Conservation (phyloP, 2,888 invertebrate genomes). For the Megamerina dolium region DNA sequence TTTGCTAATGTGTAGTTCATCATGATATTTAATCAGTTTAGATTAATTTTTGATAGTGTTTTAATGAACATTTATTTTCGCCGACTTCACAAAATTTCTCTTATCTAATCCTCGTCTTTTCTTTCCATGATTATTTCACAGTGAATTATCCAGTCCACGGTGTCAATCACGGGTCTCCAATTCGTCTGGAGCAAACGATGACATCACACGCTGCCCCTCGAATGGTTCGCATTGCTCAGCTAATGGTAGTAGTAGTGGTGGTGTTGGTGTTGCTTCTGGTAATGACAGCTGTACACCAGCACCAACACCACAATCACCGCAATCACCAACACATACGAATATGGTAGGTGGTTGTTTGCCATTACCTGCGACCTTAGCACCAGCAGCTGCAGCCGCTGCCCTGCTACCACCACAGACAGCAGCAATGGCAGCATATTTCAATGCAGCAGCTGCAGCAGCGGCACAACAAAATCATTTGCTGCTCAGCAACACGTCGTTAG, state of each 20-base stretch:
- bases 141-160: conserved; percentile 69
- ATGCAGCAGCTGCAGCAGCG: conserved; percentile 63
- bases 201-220: conserved; percentile 70
- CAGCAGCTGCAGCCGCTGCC: conserved; percentile 58
- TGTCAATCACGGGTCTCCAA: conserved; percentile 78
- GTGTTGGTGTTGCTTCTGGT: no score
- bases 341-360: conserved; percentile 54
- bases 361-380: conserved; percentile 62
- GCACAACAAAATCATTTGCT: conserved; percentile 69
- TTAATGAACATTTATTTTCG: no score
- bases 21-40: no score
- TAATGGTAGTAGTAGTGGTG: conserved; percentile 42
- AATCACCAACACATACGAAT: conserved; percentile 53
- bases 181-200: conserved; percentile 51
- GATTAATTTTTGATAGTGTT: no score
- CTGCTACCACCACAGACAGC: conserved; percentile 73
- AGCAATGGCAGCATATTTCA: conserved; percentile 74
- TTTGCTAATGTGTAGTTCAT: no score
- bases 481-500: conserved; percentile 69
- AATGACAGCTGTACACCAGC: conserved; percentile 44
- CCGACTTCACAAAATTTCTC: no score
- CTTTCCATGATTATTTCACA: conserved; percentile 48
- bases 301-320: conserved; percentile 53
- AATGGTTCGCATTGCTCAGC: conserved; percentile 71
- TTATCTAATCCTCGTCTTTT: no score